Percentiles rank a stretch among this genome's conserved stretches.
Conservation (phyloP, 2,113 vertebrate species). For the Dissostichus mawsoni region DNA sequence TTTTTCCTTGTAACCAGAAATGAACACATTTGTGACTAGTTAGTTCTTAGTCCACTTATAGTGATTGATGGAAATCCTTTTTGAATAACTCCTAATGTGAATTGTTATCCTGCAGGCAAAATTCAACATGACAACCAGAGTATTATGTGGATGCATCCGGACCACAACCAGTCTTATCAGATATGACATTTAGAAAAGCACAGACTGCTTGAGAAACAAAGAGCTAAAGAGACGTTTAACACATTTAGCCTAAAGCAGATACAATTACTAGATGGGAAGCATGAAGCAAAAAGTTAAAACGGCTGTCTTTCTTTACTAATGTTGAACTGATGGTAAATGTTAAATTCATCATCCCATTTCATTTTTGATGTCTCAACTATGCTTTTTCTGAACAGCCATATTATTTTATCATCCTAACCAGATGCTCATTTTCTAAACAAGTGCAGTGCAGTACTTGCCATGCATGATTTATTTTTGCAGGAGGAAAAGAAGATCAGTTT, state of each 20-base stretch:
- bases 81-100: slow-evolving; percentile 24
- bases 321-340: background rate
- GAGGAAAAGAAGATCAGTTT: background rate
- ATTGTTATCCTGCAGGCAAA: slow-evolving; percentile 49
- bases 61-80: slow-evolving; percentile 52
- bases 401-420: background rate
- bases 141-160: slow-evolving; percentile 40
- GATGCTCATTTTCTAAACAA: slow-evolving; percentile 26
- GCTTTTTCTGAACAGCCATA: background rate
- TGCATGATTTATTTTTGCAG: slow-evolving; percentile 13
- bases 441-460: background rate
- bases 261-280: no score
- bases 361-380: background rate
- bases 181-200: slow-evolving; percentile 70
- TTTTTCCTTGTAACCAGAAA: slow-evolving; percentile 6
- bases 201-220: slow-evolving; percentile 1
- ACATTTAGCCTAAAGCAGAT: no score
- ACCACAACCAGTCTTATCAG: slow-evolving; percentile 55
- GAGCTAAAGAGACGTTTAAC: no score
- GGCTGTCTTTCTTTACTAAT: background rate
- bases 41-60: slow-evolving; percentile 16
- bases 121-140: slow-evolving; percentile 33
- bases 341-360: background rate
- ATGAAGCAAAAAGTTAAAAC: no score
- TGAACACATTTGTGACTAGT: background rate